Base-by-base conservation (phyloP, 2,888 invertebrate species). In the Zootermopsis nevadensis region DNA sequence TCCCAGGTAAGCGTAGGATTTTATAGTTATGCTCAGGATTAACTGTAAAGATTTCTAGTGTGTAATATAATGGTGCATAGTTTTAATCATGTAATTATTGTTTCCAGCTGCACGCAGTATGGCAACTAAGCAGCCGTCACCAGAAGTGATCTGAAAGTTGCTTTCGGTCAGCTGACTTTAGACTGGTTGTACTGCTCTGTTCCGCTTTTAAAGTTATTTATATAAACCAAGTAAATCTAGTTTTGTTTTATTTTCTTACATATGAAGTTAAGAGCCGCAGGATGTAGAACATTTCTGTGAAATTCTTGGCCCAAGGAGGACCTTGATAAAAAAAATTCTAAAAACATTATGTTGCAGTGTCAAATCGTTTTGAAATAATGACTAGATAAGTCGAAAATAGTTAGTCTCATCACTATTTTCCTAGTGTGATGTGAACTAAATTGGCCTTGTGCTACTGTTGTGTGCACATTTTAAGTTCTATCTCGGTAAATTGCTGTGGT, bases 71-170 rank as follows among this genome's bases (percentile, higher is more conserved):
- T 8, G 6, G 30, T 12, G 24, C 22, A 38, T 33, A n/a, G 42
- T 38, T 74, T 24, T 42, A 74, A 74, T 74, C 38, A 74, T n/a
- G 74, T 74, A 74, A 74, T 74, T 74, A 33, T 69, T 69, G 15
- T 38, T 74, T 66, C 27, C 79, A 79, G 27, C 35, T 60, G 79
- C 55, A 79, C 2, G 24, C 55, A 27, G 79, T 55, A 60, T 79
- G 35, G 55, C 79, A 79, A 79, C 79, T 79, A 35, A 79, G 79
- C 79, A 79, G 60, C 79, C 66, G 79, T 79, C 33, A 79, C 35
- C 60, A 74, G n/a, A 79, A 79, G 60, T 79, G 60, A 79, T 24
- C 60, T 79, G 55, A 66, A 79, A 79, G 55, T 79, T 15, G 48
- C 27, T 2, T 31, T 79, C 77, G 42, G 66, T 79, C 79, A 79